A percentile compares a stretch with the other conserved stretches of the same genome.
These are phyloP conservation scores for rabbit (Oryctolagus cuniculus) DNA, from an alignment of 2,113 vertebrate species.

Conservation along the genomic window DNA sequence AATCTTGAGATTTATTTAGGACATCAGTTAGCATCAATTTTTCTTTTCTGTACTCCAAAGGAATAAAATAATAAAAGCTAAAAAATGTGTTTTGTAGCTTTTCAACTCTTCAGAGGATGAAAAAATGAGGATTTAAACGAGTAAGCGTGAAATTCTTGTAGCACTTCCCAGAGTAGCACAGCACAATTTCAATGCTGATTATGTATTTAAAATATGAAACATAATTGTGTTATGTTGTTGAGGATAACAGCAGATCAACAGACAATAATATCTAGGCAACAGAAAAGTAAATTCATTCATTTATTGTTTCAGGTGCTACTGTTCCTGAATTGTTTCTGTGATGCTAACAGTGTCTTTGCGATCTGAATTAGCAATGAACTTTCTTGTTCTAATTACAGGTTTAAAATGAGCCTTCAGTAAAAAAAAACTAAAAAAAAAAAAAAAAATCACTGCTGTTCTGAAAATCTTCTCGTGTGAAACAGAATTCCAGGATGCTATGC, in stretches of 20 bases:
- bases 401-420: background rate
- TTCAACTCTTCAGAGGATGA: slow-evolving; percentile 35
- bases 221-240: background rate
- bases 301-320: background rate
- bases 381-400: background rate
- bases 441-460: background rate
- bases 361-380: background rate
- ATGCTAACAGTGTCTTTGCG: background rate
- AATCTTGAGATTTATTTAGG: slow-evolving; percentile 28
- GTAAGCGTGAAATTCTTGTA: background rate
- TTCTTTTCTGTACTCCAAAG: slow-evolving; percentile 52
- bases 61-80: slow-evolving; percentile 34
- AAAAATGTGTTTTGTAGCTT: background rate
- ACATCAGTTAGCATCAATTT: slow-evolving; percentile 12
- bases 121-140: background rate
- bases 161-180: background rate
- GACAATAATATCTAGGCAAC: background rate
- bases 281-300: background rate
- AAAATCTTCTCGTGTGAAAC: background rate
- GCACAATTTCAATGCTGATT: background rate
- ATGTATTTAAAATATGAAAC: slow-evolving; percentile 8
- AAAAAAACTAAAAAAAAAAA: background rate
- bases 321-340: background rate
- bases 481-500: background rate
- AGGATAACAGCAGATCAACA: background rate